These are phyloP conservation scores for Lagopus leucura DNA, from an alignment of 2,113 vertebrate species.

Conservation along the genomic window DNA sequence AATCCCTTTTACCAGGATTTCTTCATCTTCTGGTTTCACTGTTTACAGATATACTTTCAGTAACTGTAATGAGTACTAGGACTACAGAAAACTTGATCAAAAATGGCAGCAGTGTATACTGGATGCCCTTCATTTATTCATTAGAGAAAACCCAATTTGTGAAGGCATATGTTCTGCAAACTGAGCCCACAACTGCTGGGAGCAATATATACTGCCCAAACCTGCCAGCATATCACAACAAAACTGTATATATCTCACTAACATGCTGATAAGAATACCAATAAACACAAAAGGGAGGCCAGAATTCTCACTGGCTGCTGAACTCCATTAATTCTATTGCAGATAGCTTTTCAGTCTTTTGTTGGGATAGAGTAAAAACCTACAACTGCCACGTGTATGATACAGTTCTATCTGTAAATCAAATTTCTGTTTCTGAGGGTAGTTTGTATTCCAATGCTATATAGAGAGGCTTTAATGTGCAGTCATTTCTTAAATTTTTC, in stretches of 20 bases:
- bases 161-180: conserved; percentile 62
- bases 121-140: conserved; percentile 41
- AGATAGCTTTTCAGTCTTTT: conserved; percentile 9
- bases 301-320: neutral
- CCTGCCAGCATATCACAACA: conserved; percentile 52
- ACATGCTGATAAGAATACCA: conserved; percentile 22
- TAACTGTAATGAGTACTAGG: neutral
- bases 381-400: neutral
- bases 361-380: neutral
- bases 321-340: conserved; percentile 14
- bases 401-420: neutral
- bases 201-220: conserved; percentile 43
- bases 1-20: neutral
- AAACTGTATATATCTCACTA: conserved; percentile 12
- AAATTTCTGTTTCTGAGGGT: neutral
- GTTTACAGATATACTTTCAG: neutral
- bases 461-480: neutral
- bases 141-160: conserved; percentile 43
- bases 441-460: neutral
- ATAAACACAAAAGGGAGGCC: conserved; percentile 15
- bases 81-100: neutral
- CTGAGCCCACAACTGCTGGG: conserved; percentile 40
- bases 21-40: neutral
- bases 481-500: neutral
- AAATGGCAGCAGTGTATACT: neutral